These are phyloP conservation scores for Falco punctatus DNA, from an alignment of 2,113 vertebrate genomes.

Conservation along the genomic window DNA sequence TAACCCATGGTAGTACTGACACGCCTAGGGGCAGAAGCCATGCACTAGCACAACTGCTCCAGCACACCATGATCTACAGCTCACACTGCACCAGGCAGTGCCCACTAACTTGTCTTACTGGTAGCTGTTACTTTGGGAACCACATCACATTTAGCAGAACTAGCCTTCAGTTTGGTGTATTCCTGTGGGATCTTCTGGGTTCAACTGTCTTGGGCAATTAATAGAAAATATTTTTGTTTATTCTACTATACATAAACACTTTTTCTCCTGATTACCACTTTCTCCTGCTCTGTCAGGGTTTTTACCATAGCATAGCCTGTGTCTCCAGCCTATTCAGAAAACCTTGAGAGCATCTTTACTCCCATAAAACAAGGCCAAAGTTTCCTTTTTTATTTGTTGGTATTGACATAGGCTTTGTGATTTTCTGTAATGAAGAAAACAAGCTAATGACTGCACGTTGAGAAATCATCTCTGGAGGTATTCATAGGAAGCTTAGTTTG, in stretches of 20 bases:
- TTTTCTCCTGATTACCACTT: not conserved
- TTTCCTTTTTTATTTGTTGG: not conserved
- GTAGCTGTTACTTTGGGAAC: not conserved
- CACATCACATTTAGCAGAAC: not conserved
- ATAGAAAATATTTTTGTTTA: not conserved
- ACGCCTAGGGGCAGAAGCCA: not conserved
- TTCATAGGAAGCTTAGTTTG: not conserved
- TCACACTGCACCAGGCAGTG: not conserved
- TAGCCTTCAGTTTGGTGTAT: not conserved
- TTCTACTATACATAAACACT: not conserved
- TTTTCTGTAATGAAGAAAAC: not conserved
- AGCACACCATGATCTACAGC: rapidly evolving
- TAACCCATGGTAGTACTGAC: not conserved
- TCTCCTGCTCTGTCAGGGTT: not conserved
- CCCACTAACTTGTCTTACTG: not conserved
- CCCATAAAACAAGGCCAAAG: not conserved
- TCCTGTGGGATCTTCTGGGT: not conserved
- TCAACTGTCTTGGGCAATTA: not conserved
- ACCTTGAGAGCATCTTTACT: not conserved
- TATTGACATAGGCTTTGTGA: not conserved
- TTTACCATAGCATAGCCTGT: not conserved
- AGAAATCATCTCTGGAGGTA: not conserved
- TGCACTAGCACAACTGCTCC: not conserved
- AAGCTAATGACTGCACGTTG: not conserved
- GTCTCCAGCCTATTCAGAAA: not conserved